Evolutionary conservation across 1,140 invertebrate species (phyloP).

Genomic region (Papilio machaon): DNA sequence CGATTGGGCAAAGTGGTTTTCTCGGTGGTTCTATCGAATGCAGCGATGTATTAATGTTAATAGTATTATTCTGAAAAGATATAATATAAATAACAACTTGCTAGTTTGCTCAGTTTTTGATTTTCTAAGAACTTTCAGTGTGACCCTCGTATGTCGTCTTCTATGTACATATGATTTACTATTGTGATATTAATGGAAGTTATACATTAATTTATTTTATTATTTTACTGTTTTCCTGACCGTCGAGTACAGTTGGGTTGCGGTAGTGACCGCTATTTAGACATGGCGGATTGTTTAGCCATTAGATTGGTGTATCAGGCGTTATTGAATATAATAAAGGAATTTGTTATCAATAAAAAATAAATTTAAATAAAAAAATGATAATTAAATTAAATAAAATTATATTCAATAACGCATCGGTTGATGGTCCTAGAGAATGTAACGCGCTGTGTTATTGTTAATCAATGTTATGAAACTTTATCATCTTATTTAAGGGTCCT

Average conservation of each 20-base stretch:
- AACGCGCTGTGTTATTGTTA: conserved; percentile 78
- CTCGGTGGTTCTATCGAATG: no score
- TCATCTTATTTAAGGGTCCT: conserved; percentile 79
- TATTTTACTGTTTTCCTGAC: neutral
- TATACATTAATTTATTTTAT: neutral
- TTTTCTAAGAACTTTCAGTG: no score
- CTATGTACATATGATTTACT: neutral
- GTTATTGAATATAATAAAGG: conserved; percentile 67
- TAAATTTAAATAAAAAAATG: neutral
- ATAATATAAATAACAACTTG: no score
- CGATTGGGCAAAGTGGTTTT: no score
- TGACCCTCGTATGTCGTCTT: no score
- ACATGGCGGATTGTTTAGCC: conserved; percentile 72
- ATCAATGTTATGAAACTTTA: conserved; percentile 80
- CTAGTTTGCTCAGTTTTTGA: no score
- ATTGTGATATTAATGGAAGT: neutral
- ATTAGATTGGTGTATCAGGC: conserved; percentile 69
- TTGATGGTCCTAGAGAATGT: conserved; percentile 74
- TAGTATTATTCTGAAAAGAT: no score
- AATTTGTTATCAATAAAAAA: neutral
- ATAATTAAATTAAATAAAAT: conserved; percentile 45
- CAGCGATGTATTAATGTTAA: no score
- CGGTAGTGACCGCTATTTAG: conserved; percentile 74
- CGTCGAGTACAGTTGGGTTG: conserved; percentile 63
- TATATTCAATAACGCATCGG: conserved; percentile 66